These are phyloP conservation scores for Trachelus iudaicus DNA, from an alignment of 2,888 invertebrate genomes.

Conservation along the genomic window DNA sequence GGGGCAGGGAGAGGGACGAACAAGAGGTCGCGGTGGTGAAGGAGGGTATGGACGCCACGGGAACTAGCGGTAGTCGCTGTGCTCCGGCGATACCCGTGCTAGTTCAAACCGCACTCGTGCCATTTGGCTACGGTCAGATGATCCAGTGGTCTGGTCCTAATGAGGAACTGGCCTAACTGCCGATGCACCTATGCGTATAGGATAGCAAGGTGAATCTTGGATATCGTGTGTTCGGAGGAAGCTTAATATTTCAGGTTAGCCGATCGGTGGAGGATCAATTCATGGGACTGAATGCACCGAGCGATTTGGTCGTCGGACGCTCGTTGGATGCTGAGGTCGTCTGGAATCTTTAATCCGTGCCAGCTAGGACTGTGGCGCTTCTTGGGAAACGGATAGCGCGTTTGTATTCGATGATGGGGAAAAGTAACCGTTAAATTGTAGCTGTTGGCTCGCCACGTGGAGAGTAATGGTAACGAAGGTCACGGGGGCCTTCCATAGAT, in stretches of 20 bases:
- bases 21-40: conserved; percentile 7
- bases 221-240: background rate
- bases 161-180: background rate
- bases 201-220: background rate
- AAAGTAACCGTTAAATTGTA: background rate
- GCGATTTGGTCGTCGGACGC: background rate
- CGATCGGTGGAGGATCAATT: background rate
- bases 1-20: too few relatives aligned
- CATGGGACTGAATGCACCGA: background rate
- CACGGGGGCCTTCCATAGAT: conserved; percentile 56
- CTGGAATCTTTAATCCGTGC: background rate
- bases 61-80: background rate
- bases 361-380: background rate
- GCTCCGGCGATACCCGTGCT: background rate
- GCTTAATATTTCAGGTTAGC: background rate
- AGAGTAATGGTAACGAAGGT: conserved; percentile 54
- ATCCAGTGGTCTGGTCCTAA: background rate
- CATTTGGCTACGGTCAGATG: background rate
- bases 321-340: background rate
- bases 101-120: background rate
- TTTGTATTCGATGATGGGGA: background rate
- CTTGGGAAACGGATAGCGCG: background rate
- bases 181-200: background rate
- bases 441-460: conserved; percentile 15
- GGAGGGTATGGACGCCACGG: background rate